A percentile compares a stretch with the other conserved stretches of the same genome.
Conservation (phyloP, 2,113 vertebrate species). For the Alectura lathami region DNA sequence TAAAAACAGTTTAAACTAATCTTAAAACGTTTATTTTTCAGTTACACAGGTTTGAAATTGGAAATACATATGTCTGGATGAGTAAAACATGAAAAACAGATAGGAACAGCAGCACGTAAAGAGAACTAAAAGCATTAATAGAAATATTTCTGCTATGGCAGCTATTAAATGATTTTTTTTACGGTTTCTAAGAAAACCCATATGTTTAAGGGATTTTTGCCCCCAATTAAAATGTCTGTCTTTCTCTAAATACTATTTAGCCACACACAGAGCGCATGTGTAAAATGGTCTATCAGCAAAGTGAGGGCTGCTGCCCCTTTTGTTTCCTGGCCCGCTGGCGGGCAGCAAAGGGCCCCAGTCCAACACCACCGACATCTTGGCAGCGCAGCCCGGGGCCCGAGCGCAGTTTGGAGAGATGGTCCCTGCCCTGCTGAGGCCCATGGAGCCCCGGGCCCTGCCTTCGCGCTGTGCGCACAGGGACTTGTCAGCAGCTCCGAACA, state of each 20-base stretch:
- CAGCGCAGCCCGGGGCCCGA: rapidly evolving
- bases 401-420: not conserved
- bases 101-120: slow-evolving; percentile 56
- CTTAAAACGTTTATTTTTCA: slow-evolving; percentile 62
- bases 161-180: slow-evolving; percentile 53
- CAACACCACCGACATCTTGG: not conserved
- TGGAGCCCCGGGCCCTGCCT: rapidly evolving
- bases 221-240: slow-evolving; percentile 14
- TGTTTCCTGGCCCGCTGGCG: not conserved
- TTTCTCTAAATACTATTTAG: not conserved
- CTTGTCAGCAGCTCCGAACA: not conserved
- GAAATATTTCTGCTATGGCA: slow-evolving; percentile 62
- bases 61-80: slow-evolving; percentile 67
- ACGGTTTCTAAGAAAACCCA: slow-evolving; percentile 34
- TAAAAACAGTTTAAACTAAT: slow-evolving; percentile 38
- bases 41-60: slow-evolving; percentile 52
- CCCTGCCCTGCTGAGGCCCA: rapidly evolving
- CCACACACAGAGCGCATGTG: not conserved
- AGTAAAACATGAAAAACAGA: slow-evolving; percentile 57
- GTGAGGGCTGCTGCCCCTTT: not conserved
- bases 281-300: not conserved
- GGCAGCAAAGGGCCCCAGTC: not conserved
- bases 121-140: slow-evolving; percentile 56
- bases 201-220: slow-evolving; percentile 38
- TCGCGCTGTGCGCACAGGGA: rapidly evolving